These are phyloP conservation scores for Sceliomorpha sp. DNA, from an alignment of 2,888 invertebrate genomes.

Conservation along the genomic window DNA sequence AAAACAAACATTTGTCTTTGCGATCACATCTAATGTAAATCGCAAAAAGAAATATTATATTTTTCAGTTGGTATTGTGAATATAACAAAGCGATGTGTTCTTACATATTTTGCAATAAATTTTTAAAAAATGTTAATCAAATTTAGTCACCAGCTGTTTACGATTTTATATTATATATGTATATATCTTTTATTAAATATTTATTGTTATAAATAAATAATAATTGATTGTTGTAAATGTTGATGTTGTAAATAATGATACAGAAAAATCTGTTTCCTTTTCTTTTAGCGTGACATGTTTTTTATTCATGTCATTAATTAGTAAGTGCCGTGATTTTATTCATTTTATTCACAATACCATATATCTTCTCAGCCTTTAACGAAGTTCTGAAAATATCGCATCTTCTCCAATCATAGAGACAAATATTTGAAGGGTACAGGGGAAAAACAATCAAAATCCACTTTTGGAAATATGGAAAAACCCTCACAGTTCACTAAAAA, in stretches of 20 bases:
- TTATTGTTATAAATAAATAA: neutral
- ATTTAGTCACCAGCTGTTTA: too few species aligned
- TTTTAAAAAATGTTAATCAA: too few species aligned
- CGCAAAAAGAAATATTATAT: conserved; percentile 1
- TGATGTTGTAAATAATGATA: too few species aligned
- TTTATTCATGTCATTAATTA: neutral
- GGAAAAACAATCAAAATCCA: too few species aligned
- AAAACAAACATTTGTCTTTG: conserved; percentile 11
- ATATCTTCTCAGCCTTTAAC: neutral
- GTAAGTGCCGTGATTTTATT: neutral
- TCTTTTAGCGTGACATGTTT: neutral
- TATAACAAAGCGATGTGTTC: neutral
- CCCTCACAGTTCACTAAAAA: too few species aligned
- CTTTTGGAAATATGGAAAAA: too few species aligned
- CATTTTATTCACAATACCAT: neutral
- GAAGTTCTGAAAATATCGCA: neutral
- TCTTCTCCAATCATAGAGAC: neutral
- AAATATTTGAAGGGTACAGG: too few species aligned
- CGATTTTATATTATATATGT: too few species aligned
- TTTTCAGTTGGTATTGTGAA: conserved; percentile 3
- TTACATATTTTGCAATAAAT: too few species aligned
- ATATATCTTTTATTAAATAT: too few species aligned
- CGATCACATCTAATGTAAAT: neutral
- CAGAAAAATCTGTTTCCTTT: neutral
- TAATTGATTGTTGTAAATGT: too few species aligned